Evolutionary conservation across 2,797 vertebrate species (phyloP), one percentile per base, ranked within the genome.

Genomic region (Heterohyrax brucei): DNA sequence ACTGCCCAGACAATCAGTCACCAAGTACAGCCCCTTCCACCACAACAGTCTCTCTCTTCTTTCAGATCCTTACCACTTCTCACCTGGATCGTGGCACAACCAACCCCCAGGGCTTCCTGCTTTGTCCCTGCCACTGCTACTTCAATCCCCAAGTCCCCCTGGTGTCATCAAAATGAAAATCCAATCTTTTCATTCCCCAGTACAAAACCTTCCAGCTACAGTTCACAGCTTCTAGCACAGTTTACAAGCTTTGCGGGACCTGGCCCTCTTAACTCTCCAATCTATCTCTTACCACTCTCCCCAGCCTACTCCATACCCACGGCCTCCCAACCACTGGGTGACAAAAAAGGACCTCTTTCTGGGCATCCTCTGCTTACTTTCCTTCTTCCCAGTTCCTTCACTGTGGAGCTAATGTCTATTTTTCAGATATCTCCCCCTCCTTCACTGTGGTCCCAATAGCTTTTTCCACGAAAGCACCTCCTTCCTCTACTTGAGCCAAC

Each of bases 291-390:
- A 21, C 6, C 13, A 33, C 56, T 48, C 10, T 76, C 75, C 39
- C 7, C 0, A 18, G 14, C 0, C n/a, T 24, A 0, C 0, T 26
- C 77, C 4, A 3, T 14, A 24, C 18, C 79, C 13, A 3, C 14
- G 64, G 13, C 5, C 1, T 56, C 18, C 48, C 61, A 62, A 33
- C 50, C 79, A n/a, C 24, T 19, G 21, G 68, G 10, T 61, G 39
- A 21, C 85, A 68, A 9, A 7, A 21, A 24, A 75, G 44, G 28
- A n/a, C 10, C 16, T 61, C 70, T 61, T 33, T 26, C 56, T 66
- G 10, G 2, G 7, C 48, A 64, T 28, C 22, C 48, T 19, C 44
- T 66, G n/a, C 53, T 56, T 7, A 2, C 24, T 80, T 61, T 26
- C 84, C 79, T 76, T 66, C 22, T 68, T 53, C 1, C 5, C 50